Percentiles rank a stretch among this genome's conserved stretches.
phyloP scores from a whole-genome alignment of 2,888 invertebrate species.

The Diadegma fenestrale region DNA sequence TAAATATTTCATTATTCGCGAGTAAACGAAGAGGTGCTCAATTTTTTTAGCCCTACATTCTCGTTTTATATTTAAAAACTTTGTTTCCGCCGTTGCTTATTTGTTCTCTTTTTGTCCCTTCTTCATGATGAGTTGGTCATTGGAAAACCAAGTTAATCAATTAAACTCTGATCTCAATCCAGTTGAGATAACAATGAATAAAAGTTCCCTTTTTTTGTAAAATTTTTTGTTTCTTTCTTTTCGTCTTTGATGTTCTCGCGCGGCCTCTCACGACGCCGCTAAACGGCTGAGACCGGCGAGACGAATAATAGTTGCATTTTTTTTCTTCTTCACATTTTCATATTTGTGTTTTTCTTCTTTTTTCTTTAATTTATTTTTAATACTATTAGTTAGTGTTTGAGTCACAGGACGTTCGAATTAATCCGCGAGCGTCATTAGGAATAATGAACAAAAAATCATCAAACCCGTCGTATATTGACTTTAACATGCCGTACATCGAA shows the following conservation, averaged over 20 bases:
- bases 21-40: conserved; percentile 66
- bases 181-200: conserved; percentile 72
- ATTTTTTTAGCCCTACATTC: conserved; percentile 42
- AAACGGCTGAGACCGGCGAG: conserved; percentile 60
- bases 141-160: conserved; percentile 67
- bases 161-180: conserved; percentile 72
- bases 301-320: conserved; percentile 64
- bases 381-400: conserved; percentile 66
- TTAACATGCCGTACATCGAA: conserved; percentile 69
- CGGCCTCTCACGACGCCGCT: conserved; percentile 48
- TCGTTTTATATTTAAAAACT: conserved; percentile 67
- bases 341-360: background rate
- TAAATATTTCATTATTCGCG: conserved; percentile 42
- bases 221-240: conserved; percentile 53
- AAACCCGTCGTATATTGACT: conserved; percentile 78
- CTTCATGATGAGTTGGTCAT: conserved; percentile 60
- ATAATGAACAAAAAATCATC: conserved; percentile 77
- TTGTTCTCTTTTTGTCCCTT: conserved; percentile 29
- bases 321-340: background rate
- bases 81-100: conserved; percentile 37
- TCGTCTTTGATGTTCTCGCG: conserved; percentile 63
- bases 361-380: conserved; percentile 35
- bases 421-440: conserved; percentile 79
- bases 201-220: conserved; percentile 67
- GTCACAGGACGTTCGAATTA: conserved; percentile 81